Evolutionary conservation across 2,888 invertebrate species (phyloP), one percentile per base, ranked within the genome.

Genomic region (Pollenia amentaria): DNA sequence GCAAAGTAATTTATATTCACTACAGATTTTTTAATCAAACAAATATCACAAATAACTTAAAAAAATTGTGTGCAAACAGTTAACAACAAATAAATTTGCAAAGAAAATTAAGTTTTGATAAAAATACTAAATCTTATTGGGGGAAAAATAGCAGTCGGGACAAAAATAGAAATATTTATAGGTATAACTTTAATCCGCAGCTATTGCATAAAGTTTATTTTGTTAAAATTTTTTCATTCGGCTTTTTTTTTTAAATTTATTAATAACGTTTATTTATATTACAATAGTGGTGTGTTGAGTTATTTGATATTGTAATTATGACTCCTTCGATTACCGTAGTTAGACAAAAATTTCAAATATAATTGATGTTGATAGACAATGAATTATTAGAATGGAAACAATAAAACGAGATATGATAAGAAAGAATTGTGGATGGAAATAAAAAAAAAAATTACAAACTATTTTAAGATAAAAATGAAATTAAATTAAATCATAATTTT

Each of bases 221-320:
- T 65, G 21, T 65, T 4, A 1, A 29, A 16, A 76, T 10, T 53
- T 11, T 51, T 18, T n/a, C 53, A 12, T 11, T 46, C 3, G 29
- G 10, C 14, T 29, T 29, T 12, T 29, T 48, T 48, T 64, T 42
- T 38, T 44, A 55, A 21, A 29, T 44, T 53, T 55, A 44, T 72
- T 53, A 64, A 42, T 70, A 44, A 79, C 42, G 69, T 48, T 40
- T 69, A 48, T 69, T 75, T 60, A n/a, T 16, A 60, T 29, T 29
- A 69, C 9, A 29, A 57, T 8, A 78, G 69, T 44, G 18, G 21
- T 11, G 53, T 38, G 12, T 46, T 48, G 62, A 29, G 55, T 48
- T 60, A 79, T 69, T 69, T 51, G 60, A 79, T 79, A 79, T 69
- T 42, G 40, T 70, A 69, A 70, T 79, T 69, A 70, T 62, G 60